Conservation (phyloP, 2,113 vertebrate species). For the Recurvirostra avosetta region DNA sequence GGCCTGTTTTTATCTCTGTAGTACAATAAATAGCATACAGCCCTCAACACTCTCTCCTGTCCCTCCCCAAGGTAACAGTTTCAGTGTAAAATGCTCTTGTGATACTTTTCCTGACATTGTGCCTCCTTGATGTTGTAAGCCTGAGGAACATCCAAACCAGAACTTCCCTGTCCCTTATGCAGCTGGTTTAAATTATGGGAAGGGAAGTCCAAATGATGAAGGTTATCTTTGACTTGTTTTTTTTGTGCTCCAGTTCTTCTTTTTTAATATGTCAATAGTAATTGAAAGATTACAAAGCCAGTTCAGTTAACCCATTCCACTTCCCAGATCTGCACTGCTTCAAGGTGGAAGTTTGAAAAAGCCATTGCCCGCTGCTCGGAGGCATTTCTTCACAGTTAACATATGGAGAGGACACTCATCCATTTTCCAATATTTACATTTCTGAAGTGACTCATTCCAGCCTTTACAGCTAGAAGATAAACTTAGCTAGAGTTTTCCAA, state of each 20-base stretch:
- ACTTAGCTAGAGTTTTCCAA: background rate
- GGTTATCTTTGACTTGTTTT: background rate
- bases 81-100: background rate
- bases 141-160: background rate
- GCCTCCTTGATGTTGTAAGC: background rate
- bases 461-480: background rate
- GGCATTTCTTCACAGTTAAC: background rate
- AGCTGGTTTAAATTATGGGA: slow-evolving; percentile 1
- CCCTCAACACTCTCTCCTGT: background rate
- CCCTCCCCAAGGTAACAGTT: background rate
- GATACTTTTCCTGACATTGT: background rate
- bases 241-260: background rate
- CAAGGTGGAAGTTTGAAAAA: background rate
- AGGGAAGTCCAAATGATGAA: background rate
- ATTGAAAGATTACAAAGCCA: background rate
- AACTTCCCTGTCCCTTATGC: background rate
- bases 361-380: background rate
- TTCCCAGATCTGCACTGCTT: background rate
- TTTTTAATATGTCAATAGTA: background rate
- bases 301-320: background rate
- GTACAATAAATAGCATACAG: background rate
- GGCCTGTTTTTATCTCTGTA: background rate
- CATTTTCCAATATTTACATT: background rate
- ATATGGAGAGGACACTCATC: background rate
- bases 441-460: background rate